phyloP scores from a whole-genome alignment of 2,113 vertebrate genomes.

The Albula goreensis region DNA sequence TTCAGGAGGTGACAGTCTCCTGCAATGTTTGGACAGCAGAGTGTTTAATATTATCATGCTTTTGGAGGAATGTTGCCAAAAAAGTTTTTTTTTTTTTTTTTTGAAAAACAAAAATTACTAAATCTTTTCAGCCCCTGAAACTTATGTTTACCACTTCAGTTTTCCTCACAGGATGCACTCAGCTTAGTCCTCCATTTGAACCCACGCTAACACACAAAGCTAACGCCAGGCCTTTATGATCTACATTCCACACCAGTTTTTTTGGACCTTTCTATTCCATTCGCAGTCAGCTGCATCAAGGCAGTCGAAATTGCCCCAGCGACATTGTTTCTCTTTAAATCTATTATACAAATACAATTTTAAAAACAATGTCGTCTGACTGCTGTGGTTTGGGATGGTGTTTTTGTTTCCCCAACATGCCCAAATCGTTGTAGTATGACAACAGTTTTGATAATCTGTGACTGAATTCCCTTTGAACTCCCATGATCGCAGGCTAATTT shows the following conservation, averaged over 20 bases:
- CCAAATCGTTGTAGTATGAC: conserved; percentile 26
- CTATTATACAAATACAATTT: conserved; percentile 37
- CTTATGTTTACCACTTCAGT: conserved; percentile 57
- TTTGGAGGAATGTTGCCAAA: conserved; percentile 27
- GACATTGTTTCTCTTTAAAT: conserved; percentile 32
- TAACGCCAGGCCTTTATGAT: conserved; percentile 34
- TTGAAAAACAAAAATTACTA: too few species aligned
- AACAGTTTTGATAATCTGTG: conserved; percentile 36
- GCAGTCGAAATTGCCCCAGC: conserved; percentile 27
- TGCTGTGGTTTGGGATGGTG: conserved; percentile 44
- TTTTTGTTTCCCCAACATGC: conserved; percentile 34
- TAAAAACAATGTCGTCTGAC: conserved; percentile 52
- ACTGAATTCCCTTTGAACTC: conserved; percentile 53
- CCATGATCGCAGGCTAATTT: conserved; percentile 50
- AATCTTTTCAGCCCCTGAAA: conserved; percentile 37
- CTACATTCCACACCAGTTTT: conserved; percentile 15
- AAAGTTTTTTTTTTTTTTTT: neutral
- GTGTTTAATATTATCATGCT: neutral
- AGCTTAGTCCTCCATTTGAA: neutral
- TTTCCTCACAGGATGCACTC: conserved; percentile 46
- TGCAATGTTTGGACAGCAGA: conserved; percentile 8
- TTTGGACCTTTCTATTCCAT: conserved; percentile 10
- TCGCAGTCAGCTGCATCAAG: neutral
- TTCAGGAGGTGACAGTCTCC: neutral
- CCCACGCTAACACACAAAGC: conserved; percentile 26